Evolutionary conservation across 2,888 invertebrate genomes (phyloP), one percentile per base, ranked within the genome.

Genomic region (Apamea monoglypha): DNA sequence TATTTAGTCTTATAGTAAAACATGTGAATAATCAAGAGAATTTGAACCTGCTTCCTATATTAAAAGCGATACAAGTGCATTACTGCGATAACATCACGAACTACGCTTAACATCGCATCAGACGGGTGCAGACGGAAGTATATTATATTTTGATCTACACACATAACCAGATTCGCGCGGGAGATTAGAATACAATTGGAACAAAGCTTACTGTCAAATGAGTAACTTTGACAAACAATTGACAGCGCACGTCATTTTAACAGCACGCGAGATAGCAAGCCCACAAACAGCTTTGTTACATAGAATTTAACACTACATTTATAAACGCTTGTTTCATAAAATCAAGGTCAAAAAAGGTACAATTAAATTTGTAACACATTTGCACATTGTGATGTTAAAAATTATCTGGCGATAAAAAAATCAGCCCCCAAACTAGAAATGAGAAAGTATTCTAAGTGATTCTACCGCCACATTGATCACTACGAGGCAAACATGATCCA

Each of bases 241-340:
- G 21, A 69, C 21, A 29, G 50, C 61, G 21, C 47, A 73, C 64
- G 63, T 76, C 72, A 78, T 3, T 40, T 59, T 47, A 50, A 66
- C 77, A 80, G 68, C 61, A 75, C 76, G 70, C 73, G 61, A 78
- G 25, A 69, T 21, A 81, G 71, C 76, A 66, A 70, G 40, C 25
- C 61, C 29, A 12, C 50, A 73, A 10, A 72, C 75, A 80, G 71
- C 59, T 61, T 56, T 47, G 70, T 78, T 36, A 68, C n/a, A 71
- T 64, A 67, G 1, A 72, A 83, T 67, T 64, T 36, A 78, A 78
- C 40, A 86, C n/a, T 74, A 70, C 77, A 83, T 81, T 82, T 83
- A 84, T 86, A 84, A 88, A 88, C 88, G 86, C 82, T 61, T 74
- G 64, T 83, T 78, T 73, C 67, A 56, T 56, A 25, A 56, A 56